Evolutionary conservation across 2,888 invertebrate species (phyloP), one percentile per base, ranked within the genome.

Genomic region (Crepidodera aurea): DNA sequence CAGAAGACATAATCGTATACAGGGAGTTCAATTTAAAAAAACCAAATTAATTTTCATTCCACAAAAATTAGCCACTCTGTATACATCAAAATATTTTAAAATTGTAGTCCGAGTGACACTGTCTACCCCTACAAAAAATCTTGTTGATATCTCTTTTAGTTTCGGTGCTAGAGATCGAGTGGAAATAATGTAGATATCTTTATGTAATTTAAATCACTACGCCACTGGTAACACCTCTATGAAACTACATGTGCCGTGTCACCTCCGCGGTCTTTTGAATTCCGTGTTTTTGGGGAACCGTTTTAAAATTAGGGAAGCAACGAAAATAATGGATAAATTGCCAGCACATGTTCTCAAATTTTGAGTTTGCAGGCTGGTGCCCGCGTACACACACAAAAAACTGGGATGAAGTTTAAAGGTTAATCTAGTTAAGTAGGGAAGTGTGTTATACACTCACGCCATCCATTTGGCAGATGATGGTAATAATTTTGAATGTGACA

Each of bases 351-450:
- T 72, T 72, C 51, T 32, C 54, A 51, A 10, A 19, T 34, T 15
- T 22, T 19, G 44, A 22, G 44, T 44, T 44, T 39, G 60, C 22
- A 40, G 34, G 50, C 19, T 63, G 66, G 63, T 70, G 69, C 62
- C 6, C 6, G 63, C 68, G 64, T 67, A 68, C 51, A 65, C 51
- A 53, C 56, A 55, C 62, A 69, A 68, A 67, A 69, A 67, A 64
- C 53, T 50, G 64, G 66, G 51, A 64, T 50, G 65, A 60, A 70
- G 73, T 72, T 71, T 71, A 72, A 68, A 71, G 73, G 73, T 73
- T 73, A 73, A 72, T 71, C 66, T 69, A 69, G 72, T 69, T 75
- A 72, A 74, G 72, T 67, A 69, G 69, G 61, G 69, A 73, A 72
- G 70, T 67, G 70, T 71, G 73, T 70, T 66, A 61, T 65, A 62